Evolutionary conservation across 2,113 vertebrate species (phyloP), one percentile per base, ranked within the genome.

Genomic region (Fukomys damarensis): DNA sequence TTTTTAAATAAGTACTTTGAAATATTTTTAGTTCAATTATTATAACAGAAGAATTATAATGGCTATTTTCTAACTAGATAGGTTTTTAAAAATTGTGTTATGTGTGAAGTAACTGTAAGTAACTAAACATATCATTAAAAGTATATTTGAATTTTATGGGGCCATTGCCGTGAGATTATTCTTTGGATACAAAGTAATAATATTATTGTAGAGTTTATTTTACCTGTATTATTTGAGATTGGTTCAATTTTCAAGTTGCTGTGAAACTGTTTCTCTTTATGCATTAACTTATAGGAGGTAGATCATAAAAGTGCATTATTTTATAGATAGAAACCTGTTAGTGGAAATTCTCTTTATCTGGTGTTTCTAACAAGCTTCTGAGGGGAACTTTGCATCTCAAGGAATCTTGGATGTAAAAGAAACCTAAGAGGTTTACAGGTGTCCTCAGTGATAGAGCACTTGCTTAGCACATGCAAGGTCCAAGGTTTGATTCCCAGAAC

Each of bases 1-100:
- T 56, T 94, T 41, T 61, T 28, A 89, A 92, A 66, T 93, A 38
- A 93, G 5, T 77, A 61, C 61, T 93, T 93, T 90, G 46, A 59
- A 79, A 66, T 84, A 3, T 5, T 77, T 89, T 93, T 35, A 84
- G 30, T 58, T 93, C 17, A 95, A 16, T 91, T 70, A 93, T 49
- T 46, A 56, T 66, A 38, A 35, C 49, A 41, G 43, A 93, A 82
- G 58, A 83, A 43, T 96, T 80, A 54, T 54, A 52, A 81, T 38
- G 14, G 8, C 28, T 88, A 2, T 66, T 77, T 96, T 95, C 63
- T 81, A 92, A 77, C 5, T 56, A 84, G 46, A 22, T 28, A 89
- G 38, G 7, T 70, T 84, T 93, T 54, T 54, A 54, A 56, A 56
- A 56, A 49, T 94, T 84, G 68, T 72, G 35, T 91, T 46, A n/a